Percentiles rank a stretch among this genome's conserved stretches.
Conservation (phyloP, 1,140 invertebrate species). For the Globodera rostochiensis region DNA sequence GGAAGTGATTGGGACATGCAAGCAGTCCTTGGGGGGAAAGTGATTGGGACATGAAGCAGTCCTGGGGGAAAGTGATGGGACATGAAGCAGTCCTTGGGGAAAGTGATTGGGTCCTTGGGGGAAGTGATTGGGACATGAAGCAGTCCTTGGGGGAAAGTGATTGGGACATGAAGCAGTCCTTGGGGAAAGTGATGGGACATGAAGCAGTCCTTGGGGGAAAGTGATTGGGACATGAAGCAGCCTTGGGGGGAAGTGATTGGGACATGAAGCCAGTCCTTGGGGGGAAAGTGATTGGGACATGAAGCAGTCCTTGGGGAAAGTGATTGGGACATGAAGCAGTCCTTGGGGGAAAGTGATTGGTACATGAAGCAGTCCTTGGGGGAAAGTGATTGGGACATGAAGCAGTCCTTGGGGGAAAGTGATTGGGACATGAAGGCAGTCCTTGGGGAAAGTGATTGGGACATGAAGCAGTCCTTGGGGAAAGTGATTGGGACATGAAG, state of each 20-base stretch:
- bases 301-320: slow-evolving; percentile 43
- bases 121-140: slow-evolving; percentile 19
- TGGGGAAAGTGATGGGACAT: slow-evolving; percentile 6
- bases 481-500: slow-evolving; percentile 18
- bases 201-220: neutral
- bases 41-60: neutral
- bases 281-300: slow-evolving; percentile 15
- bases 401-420: no score
- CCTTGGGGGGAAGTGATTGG: neutral
- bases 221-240: neutral
- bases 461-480: slow-evolving; percentile 46
- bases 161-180: slow-evolving; percentile 42
- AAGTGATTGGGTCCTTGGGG: no score
- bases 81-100: slow-evolving; percentile 48
- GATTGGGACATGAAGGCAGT: slow-evolving; percentile 43
- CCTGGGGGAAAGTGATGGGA: neutral
- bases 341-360: slow-evolving; percentile 29
- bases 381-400: neutral
- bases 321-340: slow-evolving; percentile 34
- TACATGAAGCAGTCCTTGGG: neutral
- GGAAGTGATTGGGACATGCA: neutral
- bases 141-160: slow-evolving; percentile 39
- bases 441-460: slow-evolving; percentile 30
- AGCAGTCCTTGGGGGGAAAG: neutral
- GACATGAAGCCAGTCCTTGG: slow-evolving; percentile 47